Evolutionary conservation across 2,888 invertebrate species (phyloP).

Genomic region (Masnerella sp.): DNA sequence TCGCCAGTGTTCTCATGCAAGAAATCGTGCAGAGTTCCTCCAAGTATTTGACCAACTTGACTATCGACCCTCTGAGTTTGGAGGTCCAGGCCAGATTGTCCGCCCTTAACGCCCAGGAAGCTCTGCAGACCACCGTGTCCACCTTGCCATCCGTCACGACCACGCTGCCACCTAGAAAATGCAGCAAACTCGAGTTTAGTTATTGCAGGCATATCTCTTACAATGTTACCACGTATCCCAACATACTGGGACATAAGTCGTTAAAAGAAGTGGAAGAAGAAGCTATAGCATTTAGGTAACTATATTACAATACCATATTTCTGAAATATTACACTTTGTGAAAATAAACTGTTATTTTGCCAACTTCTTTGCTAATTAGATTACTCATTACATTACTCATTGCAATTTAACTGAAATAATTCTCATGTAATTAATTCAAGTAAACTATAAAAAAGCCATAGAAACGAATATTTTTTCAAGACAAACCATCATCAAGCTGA

Average conservation of each 20-base stretch:
- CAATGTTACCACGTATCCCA: constrained; percentile 91
- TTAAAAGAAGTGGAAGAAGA: constrained; percentile 84
- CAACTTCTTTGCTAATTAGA: too few relatives aligned
- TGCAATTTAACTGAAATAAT: too few relatives aligned
- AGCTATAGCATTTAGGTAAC: constrained; percentile 85
- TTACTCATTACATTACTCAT: too few relatives aligned
- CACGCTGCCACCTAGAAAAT: constrained; percentile 83
- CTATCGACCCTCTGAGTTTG: constrained; percentile 83
- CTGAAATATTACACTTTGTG: too few relatives aligned
- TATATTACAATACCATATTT: too few relatives aligned
- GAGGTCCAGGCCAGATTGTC: constrained; percentile 81
- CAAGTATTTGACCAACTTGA: constrained; percentile 82
- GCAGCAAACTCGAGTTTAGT: constrained; percentile 82
- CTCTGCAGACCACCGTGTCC: constrained; percentile 71
- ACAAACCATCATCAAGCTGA: too few relatives aligned
- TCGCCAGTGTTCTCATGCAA: constrained; percentile 82
- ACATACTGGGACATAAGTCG: constrained; percentile 84
- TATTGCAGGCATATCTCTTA: constrained; percentile 86
- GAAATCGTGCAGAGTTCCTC: constrained; percentile 82
- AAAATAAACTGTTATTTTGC: too few relatives aligned
- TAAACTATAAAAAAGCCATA: too few relatives aligned
- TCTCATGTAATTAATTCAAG: too few relatives aligned
- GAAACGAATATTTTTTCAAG: too few relatives aligned
- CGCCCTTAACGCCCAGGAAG: constrained; percentile 74
- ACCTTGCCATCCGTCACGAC: constrained; percentile 77